phyloP scores from a whole-genome alignment of 2,888 invertebrate genomes.

The Tetragnatha montana region DNA sequence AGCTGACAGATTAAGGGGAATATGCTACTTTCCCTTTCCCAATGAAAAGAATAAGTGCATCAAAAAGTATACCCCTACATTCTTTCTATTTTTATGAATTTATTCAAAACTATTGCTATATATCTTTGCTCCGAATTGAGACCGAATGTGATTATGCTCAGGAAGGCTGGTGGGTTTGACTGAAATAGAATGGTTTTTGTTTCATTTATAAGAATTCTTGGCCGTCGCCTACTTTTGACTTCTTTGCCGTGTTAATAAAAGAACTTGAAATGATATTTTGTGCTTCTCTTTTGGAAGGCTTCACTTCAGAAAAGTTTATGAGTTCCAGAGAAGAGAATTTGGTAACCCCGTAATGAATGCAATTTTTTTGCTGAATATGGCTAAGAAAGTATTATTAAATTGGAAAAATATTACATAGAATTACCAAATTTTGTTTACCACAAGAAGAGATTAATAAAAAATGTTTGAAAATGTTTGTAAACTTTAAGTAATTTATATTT shows the following conservation, averaged over 20 bases:
- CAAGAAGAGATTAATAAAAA: too few relatives aligned
- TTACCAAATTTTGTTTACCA: too few relatives aligned
- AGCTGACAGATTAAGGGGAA: conserved; percentile 47
- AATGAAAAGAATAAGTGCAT: conserved; percentile 33
- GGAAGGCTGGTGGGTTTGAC: neutral
- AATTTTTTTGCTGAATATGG: too few relatives aligned
- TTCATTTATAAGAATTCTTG: neutral
- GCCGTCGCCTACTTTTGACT: neutral
- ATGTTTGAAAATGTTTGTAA: too few relatives aligned
- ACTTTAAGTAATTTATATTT: too few relatives aligned
- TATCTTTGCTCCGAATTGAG: conserved; percentile 4
- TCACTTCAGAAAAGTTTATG: too few relatives aligned
- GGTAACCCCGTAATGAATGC: too few relatives aligned
- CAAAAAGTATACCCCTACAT: conserved; percentile 11
- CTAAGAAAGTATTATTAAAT: too few relatives aligned
- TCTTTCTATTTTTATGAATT: conserved; percentile 26
- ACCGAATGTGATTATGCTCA: conserved; percentile 15
- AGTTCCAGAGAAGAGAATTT: too few relatives aligned
- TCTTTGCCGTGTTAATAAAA: neutral
- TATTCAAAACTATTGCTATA: conserved; percentile 33
- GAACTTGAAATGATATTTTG: too few relatives aligned
- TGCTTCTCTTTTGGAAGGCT: too few relatives aligned
- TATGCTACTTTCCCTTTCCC: conserved; percentile 22
- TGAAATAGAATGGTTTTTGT: neutral
- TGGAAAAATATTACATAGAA: too few relatives aligned